Conservation (phyloP, 2,888 invertebrate species). For the Monoplex corrugatus region DNA sequence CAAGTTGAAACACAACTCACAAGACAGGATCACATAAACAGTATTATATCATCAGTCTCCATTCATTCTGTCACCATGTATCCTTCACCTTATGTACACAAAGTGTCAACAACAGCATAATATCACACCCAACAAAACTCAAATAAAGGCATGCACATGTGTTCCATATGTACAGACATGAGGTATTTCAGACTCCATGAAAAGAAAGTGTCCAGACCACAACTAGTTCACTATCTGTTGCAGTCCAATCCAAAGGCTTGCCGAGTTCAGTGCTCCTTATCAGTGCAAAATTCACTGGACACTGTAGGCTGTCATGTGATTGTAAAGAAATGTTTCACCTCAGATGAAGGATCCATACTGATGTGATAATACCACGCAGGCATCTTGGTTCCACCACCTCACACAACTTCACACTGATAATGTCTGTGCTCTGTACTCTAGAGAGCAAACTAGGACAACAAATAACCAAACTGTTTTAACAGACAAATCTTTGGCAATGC, state of each 20-base stretch:
- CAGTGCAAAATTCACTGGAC: too few species aligned
- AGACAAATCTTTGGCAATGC: constrained; percentile 30
- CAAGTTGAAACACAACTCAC: background rate
- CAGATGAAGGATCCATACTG: background rate
- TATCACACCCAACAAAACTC: constrained; percentile 30
- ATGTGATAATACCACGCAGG: background rate
- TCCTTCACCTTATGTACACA: constrained; percentile 14
- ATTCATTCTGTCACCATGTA: background rate
- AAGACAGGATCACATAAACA: constrained; percentile 9
- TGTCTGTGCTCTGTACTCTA: too few species aligned
- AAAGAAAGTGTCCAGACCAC: background rate
- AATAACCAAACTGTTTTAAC: background rate
- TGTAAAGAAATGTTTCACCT: background rate
- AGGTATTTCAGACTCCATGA: constrained; percentile 7
- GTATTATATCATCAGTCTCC: background rate
- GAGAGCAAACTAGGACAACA: too few species aligned
- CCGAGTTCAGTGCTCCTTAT: background rate
- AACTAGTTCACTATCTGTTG: background rate
- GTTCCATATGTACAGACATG: constrained; percentile 4
- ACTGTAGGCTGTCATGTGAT: background rate
- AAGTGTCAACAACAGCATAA: constrained; percentile 9
- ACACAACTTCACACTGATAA: too few species aligned
- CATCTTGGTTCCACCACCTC: background rate
- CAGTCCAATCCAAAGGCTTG: background rate
- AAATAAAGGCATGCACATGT: constrained; percentile 2